Evolutionary conservation across 1,140 invertebrate species (phyloP), one percentile per base, ranked within the genome.

Genomic region (Laupala kohalensis): DNA sequence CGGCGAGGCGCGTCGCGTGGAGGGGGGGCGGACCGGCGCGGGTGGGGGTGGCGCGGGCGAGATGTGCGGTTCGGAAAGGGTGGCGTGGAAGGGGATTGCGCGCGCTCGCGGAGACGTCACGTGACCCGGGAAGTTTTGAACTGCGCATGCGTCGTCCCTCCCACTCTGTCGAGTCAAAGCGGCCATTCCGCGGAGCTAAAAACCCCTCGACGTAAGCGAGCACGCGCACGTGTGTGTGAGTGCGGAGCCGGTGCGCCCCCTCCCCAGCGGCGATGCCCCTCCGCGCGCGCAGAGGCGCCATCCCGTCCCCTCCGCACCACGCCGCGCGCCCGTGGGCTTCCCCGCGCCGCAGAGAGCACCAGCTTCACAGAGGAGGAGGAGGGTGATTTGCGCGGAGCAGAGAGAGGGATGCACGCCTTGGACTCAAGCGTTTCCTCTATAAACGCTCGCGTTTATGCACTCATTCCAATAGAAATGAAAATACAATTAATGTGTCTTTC

Each of bases 81-180:
- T 19, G 26, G 65, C 25, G 65, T 15, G 30, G 6, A 37, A n/a
- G n/a, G n/a, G n/a, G n/a, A n/a, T n/a, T n/a, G 25, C 6, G 65
- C 12, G 69, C 25, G 25, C 9, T 63, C 15, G 9, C 70, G 9
- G 70, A 28, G 70, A 70, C 70, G 63, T 71, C 70, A 71, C 70
- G 70, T 64, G 29, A 19, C 37, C 62, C n/a, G 25, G 25, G 66
- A 24, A 67, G 27, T 67, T 67, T 28, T 67, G 24, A 27, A 25
- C 37, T n/a, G 62, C 70, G 70, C 70, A 71, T 71, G 70, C 70
- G 70, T 29, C n/a, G 70, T n/a, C 70, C 70, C 70, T 71, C 70
- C 70, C 63, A 71, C 70, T 65, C 53, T 28, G 19, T 29, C 5
- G 29, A 26, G 67, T 29, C 25, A 68, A 27, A 71, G 70, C 70